Conservation (phyloP, 2,113 vertebrate genomes). For the Aptenodytes patagonicus region DNA sequence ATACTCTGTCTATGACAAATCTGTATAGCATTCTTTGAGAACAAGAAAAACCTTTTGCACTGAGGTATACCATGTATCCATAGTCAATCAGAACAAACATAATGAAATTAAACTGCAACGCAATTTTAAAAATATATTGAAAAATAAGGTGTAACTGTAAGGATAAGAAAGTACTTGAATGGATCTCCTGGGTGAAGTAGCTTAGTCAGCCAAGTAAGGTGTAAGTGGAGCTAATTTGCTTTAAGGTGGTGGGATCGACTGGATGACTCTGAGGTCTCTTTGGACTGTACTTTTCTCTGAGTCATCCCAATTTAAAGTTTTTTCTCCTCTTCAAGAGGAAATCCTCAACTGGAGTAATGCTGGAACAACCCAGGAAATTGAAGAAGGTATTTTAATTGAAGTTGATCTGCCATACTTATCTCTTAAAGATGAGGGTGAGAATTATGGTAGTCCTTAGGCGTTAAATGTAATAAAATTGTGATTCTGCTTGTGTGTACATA, state of each 20-base stretch:
- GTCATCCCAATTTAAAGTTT: background rate
- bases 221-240: background rate
- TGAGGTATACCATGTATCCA: rapidly evolving
- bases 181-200: background rate
- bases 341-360: background rate
- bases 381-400: background rate
- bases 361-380: background rate
- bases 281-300: background rate
- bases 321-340: background rate
- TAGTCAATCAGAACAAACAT: background rate
- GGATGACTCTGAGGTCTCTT: background rate
- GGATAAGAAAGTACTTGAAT: background rate
- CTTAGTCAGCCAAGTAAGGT: background rate
- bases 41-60: background rate
- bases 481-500: background rate
- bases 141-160: background rate
- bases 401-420: background rate
- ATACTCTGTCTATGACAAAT: background rate
- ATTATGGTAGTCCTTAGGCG: background rate
- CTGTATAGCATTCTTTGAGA: background rate
- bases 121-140: background rate
- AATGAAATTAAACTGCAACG: background rate
- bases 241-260: background rate
- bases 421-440: background rate
- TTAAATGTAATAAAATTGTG: background rate